Evolutionary conservation across 2,888 invertebrate genomes (phyloP).

Genomic region (Drosophila yooni): DNA sequence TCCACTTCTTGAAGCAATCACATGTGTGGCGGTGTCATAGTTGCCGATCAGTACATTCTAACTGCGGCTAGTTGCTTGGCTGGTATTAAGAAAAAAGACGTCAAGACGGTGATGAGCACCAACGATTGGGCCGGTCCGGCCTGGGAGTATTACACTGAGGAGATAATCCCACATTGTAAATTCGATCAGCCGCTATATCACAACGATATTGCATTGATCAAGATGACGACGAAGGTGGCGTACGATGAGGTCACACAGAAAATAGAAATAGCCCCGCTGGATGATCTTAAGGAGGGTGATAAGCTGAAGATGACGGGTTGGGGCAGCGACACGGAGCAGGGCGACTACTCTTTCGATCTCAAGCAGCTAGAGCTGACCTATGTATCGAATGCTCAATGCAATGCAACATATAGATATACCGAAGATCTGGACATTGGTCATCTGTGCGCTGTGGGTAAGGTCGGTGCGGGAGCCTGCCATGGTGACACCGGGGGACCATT

Average conservation of each 20-base stretch:
- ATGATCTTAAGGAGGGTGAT: slow-evolving; percentile 85
- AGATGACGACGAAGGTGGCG: slow-evolving; percentile 86
- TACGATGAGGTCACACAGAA: slow-evolving; percentile 86
- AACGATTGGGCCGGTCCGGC: slow-evolving; percentile 76
- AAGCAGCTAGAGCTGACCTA: slow-evolving; percentile 86
- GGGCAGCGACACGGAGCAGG: slow-evolving; percentile 86
- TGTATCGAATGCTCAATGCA: slow-evolving; percentile 86
- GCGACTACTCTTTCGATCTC: slow-evolving; percentile 85
- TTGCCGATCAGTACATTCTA: slow-evolving; percentile 76
- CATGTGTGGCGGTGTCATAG: slow-evolving; percentile 83
- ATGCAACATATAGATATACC: slow-evolving; percentile 73
- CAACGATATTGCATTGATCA: slow-evolving; percentile 90
- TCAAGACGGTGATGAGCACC: slow-evolving; percentile 80
- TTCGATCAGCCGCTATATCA: slow-evolving; percentile 83
- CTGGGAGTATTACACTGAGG: slow-evolving; percentile 71
- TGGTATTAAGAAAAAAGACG: slow-evolving; percentile 68
- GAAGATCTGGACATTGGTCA: slow-evolving; percentile 86
- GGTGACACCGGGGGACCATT: slow-evolving; percentile 83
- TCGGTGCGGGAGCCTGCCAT: slow-evolving; percentile 85
- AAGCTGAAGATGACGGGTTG: slow-evolving; percentile 87
- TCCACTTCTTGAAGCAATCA: slow-evolving; percentile 72
- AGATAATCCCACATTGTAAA: slow-evolving; percentile 75
- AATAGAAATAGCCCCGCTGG: slow-evolving; percentile 87
- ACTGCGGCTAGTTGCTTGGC: slow-evolving; percentile 83
- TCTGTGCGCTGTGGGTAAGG: slow-evolving; percentile 86